Evolutionary conservation across 2,113 vertebrate species (phyloP), one percentile per base, ranked within the genome.

Genomic region (Chaenogobius annularis): DNA sequence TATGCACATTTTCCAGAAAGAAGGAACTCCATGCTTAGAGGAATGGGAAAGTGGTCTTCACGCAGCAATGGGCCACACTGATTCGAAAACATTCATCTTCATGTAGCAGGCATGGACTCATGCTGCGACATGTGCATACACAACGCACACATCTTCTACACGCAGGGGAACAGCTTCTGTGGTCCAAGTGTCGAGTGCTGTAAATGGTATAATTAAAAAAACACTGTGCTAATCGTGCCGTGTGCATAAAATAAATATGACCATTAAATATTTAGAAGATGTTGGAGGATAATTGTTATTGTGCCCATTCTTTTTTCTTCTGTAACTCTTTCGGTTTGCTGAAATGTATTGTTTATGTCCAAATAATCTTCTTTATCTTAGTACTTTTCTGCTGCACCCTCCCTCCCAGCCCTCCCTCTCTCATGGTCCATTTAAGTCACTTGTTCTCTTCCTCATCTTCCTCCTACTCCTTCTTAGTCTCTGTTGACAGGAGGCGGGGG

Each of bases 81-180:
- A 87, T 74, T 81, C 72, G 76, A 75, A 77, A 88, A 84, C 83
- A 91, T 92, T 91, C 75, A 88, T 91, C 89, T 87, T 91, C 78
- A 90, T 92, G 91, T 91, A 85, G 78, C 66, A 81, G 82, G 58
- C 68, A 59, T 73, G 81, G 70, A 83, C 80, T 69, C 61, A 79
- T 74, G 75, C 69, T 70, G 56, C 73, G 52, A 58, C 71, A 68
- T 68, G 43, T 65, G 63, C 69, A 66, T 65, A 69, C 35, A 65
- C 23, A 31, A 67, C 3, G 37, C 59, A 68, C 64, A 37, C 7
- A 22, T 46, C 20, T 22, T 62, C 26, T 62, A 46, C 22, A 47
- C 13, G 10, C 37, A 47, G 35, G 43, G 26, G 7, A 20, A 37
- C 31, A 56, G 23, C 31, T 56, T 56, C 5, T 63, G 43, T 40